A percentile compares a stretch with the other conserved stretches of the same genome.
These are phyloP conservation scores for Mus pahari DNA, from an alignment of 2,113 vertebrate genomes.

Conservation along the genomic window DNA sequence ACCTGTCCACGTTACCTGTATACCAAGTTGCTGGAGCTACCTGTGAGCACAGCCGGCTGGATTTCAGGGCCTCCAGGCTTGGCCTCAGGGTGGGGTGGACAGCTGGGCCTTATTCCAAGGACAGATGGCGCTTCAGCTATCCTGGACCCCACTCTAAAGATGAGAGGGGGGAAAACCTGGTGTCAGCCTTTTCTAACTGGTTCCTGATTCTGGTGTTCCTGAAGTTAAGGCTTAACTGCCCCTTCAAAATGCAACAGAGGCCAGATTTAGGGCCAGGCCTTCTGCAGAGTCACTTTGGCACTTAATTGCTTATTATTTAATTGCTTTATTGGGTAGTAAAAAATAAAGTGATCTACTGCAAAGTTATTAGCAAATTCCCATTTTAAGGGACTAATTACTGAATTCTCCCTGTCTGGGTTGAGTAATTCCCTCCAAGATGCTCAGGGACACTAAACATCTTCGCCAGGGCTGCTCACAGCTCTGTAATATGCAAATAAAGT, in stretches of 20 bases:
- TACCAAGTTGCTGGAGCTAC: not conserved
- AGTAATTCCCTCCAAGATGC: conserved; percentile 79
- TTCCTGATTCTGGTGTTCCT: not conserved
- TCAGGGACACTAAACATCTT: conserved; percentile 76
- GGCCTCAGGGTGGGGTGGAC: not conserved
- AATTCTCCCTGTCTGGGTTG: conserved; percentile 75
- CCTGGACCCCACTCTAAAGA: not conserved
- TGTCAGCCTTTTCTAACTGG: not conserved
- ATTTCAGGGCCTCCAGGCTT: not conserved
- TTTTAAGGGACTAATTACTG: conserved; percentile 82
- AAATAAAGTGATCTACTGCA: conserved; percentile 60
- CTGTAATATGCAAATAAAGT: conserved; percentile 84
- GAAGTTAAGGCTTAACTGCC: conserved; percentile 29
- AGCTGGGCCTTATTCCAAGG: not conserved
- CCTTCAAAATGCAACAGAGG: conserved; percentile 15
- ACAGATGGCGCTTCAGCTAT: rapidly evolving
- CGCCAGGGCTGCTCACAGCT: conserved; percentile 69
- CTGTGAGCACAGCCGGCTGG: not conserved
- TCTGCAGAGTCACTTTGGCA: conserved; percentile 58
- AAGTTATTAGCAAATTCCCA: conserved; percentile 79
- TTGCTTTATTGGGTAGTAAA: conserved; percentile 62
- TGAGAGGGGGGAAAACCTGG: too few species aligned
- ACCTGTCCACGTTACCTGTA: not conserved
- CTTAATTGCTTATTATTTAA: conserved; percentile 78
- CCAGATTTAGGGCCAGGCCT: not conserved